A percentile compares a stretch with the other conserved stretches of the same genome.
Evolutionary conservation across 2,113 vertebrate genomes (phyloP).

Genomic region (Microcebus jonahi): DNA sequence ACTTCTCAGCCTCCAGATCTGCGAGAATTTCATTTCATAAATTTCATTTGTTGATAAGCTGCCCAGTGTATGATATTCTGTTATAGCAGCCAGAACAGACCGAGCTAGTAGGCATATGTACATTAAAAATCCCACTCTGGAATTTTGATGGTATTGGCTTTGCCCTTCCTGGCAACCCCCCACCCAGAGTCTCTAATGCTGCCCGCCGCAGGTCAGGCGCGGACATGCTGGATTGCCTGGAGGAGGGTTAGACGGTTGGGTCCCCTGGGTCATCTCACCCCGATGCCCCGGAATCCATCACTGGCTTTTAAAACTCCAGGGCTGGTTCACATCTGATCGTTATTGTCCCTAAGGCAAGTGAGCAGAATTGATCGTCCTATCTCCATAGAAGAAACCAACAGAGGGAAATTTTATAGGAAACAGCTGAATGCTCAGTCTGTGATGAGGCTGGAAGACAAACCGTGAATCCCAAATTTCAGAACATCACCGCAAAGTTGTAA

Average conservation of each 20-base stretch:
- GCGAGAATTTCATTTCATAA: background rate
- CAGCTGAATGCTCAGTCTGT: background rate
- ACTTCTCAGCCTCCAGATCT: background rate
- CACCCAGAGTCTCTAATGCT: background rate
- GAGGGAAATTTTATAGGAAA: background rate
- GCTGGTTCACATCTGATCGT: background rate
- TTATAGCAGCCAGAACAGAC: background rate
- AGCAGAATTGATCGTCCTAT: background rate
- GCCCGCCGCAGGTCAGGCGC: background rate
- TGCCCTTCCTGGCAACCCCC: background rate
- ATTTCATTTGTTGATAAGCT: background rate
- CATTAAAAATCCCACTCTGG: background rate
- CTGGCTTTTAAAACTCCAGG: background rate
- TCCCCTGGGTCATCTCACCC: background rate
- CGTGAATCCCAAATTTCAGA: background rate
- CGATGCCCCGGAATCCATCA: background rate
- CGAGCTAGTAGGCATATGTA: no score
- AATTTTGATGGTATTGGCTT: background rate
- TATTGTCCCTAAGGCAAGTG: background rate
- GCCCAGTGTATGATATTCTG: background rate
- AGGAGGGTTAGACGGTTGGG: background rate
- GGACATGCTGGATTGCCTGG: background rate
- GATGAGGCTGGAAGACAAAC: background rate
- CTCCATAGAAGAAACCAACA: slow-evolving; percentile 16
- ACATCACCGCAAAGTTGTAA: background rate